These are phyloP conservation scores for Boloria selene DNA, from an alignment of 2,888 invertebrate species.

Conservation along the genomic window DNA sequence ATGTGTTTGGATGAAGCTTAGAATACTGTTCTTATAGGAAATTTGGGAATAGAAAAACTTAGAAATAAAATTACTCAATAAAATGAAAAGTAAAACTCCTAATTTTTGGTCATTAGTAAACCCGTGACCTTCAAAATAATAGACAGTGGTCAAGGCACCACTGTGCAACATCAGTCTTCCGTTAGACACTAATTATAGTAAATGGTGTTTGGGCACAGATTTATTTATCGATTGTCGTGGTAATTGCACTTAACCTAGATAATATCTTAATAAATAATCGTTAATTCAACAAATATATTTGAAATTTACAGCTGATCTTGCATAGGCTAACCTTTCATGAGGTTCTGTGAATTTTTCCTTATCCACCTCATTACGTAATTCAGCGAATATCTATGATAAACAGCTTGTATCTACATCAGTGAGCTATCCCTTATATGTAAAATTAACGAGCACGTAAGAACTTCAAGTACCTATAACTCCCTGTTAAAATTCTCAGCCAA, in stretches of 20 bases:
- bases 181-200: conserved; percentile 14
- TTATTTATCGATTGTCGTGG: conserved; percentile 25
- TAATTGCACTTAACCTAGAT: conserved; percentile 18
- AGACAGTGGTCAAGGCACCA: background rate
- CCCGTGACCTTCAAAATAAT: background rate
- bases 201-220: conserved; percentile 20
- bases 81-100: too few species aligned
- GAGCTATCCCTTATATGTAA: background rate
- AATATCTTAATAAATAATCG: conserved; percentile 14
- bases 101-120: background rate
- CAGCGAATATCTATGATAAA: background rate
- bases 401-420: background rate
- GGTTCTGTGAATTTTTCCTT: background rate
- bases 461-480: conserved; percentile 4
- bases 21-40: too few species aligned
- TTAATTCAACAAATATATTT: conserved; percentile 2
- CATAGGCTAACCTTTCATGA: background rate
- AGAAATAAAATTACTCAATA: too few species aligned
- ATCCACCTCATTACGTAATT: background rate
- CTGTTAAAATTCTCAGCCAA: conserved; percentile 17
- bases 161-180: conserved; percentile 4
- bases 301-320: background rate
- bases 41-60: too few species aligned
- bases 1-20: too few species aligned
- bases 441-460: conserved; percentile 12